These are phyloP conservation scores for Cheirogaleus major DNA, from an alignment of 2,797 vertebrate species.

Conservation along the genomic window DNA sequence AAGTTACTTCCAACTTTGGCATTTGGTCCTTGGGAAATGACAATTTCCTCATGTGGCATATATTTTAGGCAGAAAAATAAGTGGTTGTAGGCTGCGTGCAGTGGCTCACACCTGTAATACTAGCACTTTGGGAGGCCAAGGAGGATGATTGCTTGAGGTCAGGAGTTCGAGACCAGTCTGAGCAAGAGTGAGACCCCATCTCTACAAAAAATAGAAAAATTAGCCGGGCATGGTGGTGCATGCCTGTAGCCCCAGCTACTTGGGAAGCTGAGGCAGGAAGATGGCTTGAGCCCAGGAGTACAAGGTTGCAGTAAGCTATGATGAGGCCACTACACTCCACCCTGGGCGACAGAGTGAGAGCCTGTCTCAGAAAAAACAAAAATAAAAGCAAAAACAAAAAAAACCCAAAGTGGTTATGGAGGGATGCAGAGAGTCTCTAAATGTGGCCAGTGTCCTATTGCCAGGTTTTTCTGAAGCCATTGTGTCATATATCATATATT, in stretches of 20 bases:
- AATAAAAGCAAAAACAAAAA: not conserved
- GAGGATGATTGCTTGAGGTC: not conserved
- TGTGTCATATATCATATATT: not conserved
- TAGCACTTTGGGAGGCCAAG: not conserved
- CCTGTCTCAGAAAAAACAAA: not conserved
- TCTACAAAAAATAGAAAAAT: not conserved
- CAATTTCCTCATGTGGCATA: not conserved
- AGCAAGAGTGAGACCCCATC: not conserved
- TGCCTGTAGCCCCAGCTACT: not conserved
- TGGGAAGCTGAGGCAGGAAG: not conserved
- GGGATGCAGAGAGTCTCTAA: not conserved
- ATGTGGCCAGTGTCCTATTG: not conserved
- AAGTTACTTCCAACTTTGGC: not conserved
- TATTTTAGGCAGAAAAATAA: not conserved
- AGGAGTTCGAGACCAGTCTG: not conserved
- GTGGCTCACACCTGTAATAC: not conserved
- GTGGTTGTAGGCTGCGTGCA: not conserved
- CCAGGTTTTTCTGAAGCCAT: not conserved
- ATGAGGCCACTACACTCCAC: not conserved
- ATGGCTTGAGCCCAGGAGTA: not conserved
- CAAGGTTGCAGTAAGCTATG: not conserved
- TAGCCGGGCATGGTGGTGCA: not conserved
- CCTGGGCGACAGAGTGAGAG: not conserved
- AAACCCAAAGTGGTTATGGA: not conserved
- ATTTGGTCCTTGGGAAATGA: not conserved